Base-by-base conservation (phyloP, 1,140 invertebrate genomes). In the Dufourea novaeangliae region DNA sequence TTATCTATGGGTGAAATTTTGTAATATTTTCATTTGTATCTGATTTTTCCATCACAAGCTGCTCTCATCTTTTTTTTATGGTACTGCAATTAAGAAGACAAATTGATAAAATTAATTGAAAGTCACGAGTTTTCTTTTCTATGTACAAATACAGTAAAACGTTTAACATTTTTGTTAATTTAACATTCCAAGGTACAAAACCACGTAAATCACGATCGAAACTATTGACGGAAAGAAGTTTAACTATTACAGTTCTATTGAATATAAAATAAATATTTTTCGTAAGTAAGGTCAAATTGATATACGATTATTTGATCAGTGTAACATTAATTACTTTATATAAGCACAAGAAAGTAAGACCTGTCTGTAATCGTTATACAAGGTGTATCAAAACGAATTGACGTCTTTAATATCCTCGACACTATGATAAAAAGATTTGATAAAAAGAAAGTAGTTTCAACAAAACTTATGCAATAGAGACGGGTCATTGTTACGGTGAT, bases 301-400 rank as follows among this genome's bases (percentile, higher is more conserved):
- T 41, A 27, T 25, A 72, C 14, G 11, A n/a, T 64, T 68, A 52
- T 77, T 32, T 61, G 11, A 77, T 61, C 56, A 61, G 54, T 77
- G 66, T 70, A n/a, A 77, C 32, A 68, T 57, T 34, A 54, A 56
- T 67, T 32, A 32, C 17, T 54, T 54, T 22, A 76, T 61, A 59
- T 59, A 69, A 59, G 25, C 66, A 54, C 29, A 61, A 79, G 61
- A 52, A 79, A 79, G 41, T 66, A 41, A 57, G 39, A 67, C 39
- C 37, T 72, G 17, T 67, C 67, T 2, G n/a, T 64, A 20, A 66
- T 57, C 14, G n/a, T 41, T 54, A 52, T 50, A 50, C 46, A 50
- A n/a, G 6, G 20, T 50, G 46, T 7, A n/a, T 7, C 46, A n/a
- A 50, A n/a, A 50, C 8, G 6, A n/a, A 50, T 50, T 4, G n/a